A percentile compares a stretch with the other conserved stretches of the same genome.
phyloP scores from a whole-genome alignment of 2,888 invertebrate species.

The Zelleria hepariella region DNA sequence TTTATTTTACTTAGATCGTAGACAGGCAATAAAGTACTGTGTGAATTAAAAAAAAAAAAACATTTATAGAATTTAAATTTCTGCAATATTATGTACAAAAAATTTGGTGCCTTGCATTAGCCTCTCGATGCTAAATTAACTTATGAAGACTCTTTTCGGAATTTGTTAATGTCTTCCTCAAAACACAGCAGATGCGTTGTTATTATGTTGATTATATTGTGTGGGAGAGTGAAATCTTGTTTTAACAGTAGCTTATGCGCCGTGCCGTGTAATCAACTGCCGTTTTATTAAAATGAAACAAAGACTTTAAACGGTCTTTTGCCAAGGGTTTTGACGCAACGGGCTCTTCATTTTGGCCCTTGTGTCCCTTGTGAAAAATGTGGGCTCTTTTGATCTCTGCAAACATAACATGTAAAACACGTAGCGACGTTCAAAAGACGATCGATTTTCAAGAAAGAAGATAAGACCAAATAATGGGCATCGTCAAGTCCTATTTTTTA shows the following conservation, averaged over 20 bases:
- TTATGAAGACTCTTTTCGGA: background rate
- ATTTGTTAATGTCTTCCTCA: background rate
- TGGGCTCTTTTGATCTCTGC: too few relatives aligned
- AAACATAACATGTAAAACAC: too few relatives aligned
- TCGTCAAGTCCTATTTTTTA: too few relatives aligned
- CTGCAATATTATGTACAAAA: too few relatives aligned
- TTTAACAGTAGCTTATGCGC: background rate
- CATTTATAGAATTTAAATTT: too few relatives aligned
- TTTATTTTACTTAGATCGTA: too few relatives aligned
- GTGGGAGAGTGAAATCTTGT: background rate
- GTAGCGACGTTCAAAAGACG: too few relatives aligned
- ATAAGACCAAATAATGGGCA: too few relatives aligned
- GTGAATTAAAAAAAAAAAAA: too few relatives aligned
- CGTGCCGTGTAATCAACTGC: background rate
- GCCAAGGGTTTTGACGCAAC: background rate
- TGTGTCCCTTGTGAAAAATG: background rate
- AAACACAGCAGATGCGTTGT: background rate
- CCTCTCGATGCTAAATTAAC: background rate
- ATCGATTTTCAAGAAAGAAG: too few relatives aligned
- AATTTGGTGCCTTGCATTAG: too few relatives aligned
- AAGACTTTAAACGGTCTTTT: background rate
- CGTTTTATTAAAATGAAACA: background rate
- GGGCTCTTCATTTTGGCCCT: background rate
- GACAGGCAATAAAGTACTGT: too few relatives aligned
- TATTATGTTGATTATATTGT: background rate